Conservation (phyloP, 1,140 invertebrate genomes). For the Neotoxoptera formosana region DNA sequence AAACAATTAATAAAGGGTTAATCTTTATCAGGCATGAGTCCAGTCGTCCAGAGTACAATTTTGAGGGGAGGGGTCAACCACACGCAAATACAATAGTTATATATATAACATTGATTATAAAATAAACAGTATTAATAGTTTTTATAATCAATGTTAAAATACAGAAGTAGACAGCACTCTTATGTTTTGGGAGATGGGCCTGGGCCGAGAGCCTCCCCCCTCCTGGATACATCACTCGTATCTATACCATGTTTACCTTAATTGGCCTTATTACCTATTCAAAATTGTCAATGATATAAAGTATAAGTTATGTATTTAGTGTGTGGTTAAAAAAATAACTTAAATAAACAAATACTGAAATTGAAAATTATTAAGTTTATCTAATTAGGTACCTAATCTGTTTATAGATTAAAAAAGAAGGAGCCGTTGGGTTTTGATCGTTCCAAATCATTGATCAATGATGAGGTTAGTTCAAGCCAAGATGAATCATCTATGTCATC, state of each 20-base stretch:
- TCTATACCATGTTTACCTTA: neutral
- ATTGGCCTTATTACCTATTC: neutral
- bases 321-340: neutral
- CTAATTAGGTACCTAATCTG: neutral
- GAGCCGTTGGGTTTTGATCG: conserved; percentile 46
- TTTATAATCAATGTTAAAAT: too few species aligned
- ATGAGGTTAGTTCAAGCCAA: conserved; percentile 54
- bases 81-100: too few species aligned
- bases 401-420: conserved; percentile 54
- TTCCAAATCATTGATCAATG: conserved; percentile 46
- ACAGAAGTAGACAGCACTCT: too few species aligned
- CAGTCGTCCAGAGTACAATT: too few species aligned
- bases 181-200: too few species aligned
- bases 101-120: too few species aligned
- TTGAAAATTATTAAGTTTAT: neutral
- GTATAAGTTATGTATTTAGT: neutral
- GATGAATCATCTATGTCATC: conserved; percentile 57
- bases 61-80: too few species aligned
- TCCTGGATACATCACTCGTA: too few species aligned
- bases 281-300: neutral
- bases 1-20: too few species aligned
- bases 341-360: neutral
- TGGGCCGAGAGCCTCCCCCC: too few species aligned
- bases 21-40: neutral
- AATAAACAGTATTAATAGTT: too few species aligned